Percentiles rank a stretch among this genome's conserved stretches.
These are phyloP conservation scores for Monopterus albus DNA, from an alignment of 2,113 vertebrate species.

Conservation along the genomic window DNA sequence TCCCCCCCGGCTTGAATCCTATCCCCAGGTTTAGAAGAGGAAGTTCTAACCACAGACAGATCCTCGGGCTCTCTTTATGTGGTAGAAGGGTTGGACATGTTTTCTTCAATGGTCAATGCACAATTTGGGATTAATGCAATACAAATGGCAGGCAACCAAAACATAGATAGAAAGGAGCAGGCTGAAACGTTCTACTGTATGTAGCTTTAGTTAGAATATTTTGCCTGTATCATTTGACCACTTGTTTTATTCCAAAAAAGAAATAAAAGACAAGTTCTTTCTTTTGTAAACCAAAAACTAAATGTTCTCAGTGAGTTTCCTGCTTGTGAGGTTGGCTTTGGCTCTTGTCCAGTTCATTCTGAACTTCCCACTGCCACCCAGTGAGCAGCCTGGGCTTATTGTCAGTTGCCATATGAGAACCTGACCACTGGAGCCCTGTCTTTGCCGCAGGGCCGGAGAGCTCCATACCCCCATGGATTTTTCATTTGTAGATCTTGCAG, in stretches of 20 bases:
- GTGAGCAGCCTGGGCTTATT: constrained; percentile 34
- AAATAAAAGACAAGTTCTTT: no score
- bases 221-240: no score
- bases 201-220: no score
- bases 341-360: constrained; percentile 51
- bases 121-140: no score
- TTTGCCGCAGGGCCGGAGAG: constrained; percentile 70
- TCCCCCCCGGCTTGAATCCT: constrained; percentile 42
- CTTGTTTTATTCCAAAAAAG: no score
- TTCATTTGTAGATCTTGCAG: constrained; percentile 83
- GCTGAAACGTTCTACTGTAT: no score
- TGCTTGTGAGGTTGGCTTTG: constrained; percentile 56
- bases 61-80: constrained; percentile 73
- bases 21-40: constrained; percentile 55
- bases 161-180: no score
- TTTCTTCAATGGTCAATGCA: no score
- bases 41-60: constrained; percentile 74
- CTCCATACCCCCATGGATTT: constrained; percentile 82
- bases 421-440: constrained; percentile 66
- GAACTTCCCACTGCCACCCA: constrained; percentile 34
- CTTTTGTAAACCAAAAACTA: no score
- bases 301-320: constrained; percentile 6
- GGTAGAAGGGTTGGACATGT: constrained; percentile 52
- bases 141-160: no score
- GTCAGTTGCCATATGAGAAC: constrained; percentile 62